A percentile compares a stretch with the other conserved stretches of the same genome.
Conservation (phyloP, 2,797 vertebrate species). For the Coreius guichenoti region DNA sequence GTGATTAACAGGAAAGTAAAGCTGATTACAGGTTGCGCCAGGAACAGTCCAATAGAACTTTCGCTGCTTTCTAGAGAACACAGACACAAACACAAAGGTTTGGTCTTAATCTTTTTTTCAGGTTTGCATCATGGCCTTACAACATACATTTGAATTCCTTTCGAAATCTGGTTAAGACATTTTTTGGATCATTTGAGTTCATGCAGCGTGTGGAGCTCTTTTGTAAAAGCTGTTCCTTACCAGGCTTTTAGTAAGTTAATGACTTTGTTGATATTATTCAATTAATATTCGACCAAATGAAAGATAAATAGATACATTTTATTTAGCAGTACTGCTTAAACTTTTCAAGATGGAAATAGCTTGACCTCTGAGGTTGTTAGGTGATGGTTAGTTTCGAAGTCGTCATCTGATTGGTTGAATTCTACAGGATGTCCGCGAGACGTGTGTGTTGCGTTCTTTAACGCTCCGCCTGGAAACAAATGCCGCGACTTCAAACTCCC, state of each 20-base stretch:
- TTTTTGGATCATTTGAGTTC: not conserved
- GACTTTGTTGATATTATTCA: not conserved
- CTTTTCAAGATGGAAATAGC: too few species aligned
- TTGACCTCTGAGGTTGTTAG: not conserved
- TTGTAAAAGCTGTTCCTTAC: not conserved
- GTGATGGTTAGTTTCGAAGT: too few species aligned
- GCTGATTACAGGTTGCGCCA: constrained; percentile 13
- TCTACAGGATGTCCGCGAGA: too few species aligned
- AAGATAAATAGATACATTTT: too few species aligned
- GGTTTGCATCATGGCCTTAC: not conserved
- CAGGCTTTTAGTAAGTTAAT: not conserved
- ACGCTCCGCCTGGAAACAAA: too few species aligned
- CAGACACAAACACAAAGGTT: not conserved
- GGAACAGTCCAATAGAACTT: not conserved
- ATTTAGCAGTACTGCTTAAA: not conserved
- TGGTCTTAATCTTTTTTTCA: not conserved
- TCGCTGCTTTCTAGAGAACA: not conserved
- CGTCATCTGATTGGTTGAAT: too few species aligned
- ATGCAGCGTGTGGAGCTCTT: not conserved
- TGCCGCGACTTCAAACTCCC: too few species aligned
- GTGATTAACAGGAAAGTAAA: constrained; percentile 12
- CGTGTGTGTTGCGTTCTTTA: too few species aligned
- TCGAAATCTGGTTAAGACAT: not conserved
- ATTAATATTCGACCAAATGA: not conserved
- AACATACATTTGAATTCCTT: not conserved